A percentile compares a stretch with the other conserved stretches of the same genome.
These are phyloP conservation scores for Drosophila sproati DNA, from an alignment of 1,140 invertebrate genomes.

Conservation along the genomic window DNA sequence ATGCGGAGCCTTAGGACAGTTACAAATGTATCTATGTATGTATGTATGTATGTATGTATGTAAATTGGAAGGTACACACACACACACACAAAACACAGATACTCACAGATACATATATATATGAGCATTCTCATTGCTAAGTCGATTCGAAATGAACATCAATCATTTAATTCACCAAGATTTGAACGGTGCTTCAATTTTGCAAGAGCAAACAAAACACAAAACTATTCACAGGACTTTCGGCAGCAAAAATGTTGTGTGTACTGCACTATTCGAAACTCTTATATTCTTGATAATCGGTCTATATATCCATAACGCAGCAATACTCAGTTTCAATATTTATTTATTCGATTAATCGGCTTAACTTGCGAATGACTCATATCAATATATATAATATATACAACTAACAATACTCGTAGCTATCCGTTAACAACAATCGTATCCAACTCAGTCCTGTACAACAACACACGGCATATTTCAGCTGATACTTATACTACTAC, in stretches of 20 bases:
- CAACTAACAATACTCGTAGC: slow-evolving; percentile 30
- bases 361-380: slow-evolving; percentile 79
- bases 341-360: slow-evolving; percentile 59
- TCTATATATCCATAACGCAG: no score
- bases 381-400: slow-evolving; percentile 59
- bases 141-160: slow-evolving; percentile 64
- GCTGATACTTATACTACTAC: background rate
- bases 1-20: background rate
- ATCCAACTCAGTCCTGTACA: slow-evolving; percentile 6
- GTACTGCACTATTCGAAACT: background rate
- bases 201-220: slow-evolving; percentile 18
- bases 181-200: slow-evolving; percentile 48
- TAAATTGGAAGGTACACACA: slow-evolving; percentile 14
- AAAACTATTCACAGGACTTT: slow-evolving; percentile 47
- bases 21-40: slow-evolving; percentile 11
- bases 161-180: slow-evolving; percentile 47
- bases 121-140: slow-evolving; percentile 81
- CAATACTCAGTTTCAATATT: slow-evolving; percentile 4
- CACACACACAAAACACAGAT: slow-evolving; percentile 47
- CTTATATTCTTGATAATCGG: background rate
- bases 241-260: slow-evolving; percentile 5
- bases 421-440: slow-evolving; percentile 16
- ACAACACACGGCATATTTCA: slow-evolving; percentile 33
- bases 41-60: slow-evolving; percentile 12
- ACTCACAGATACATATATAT: slow-evolving; percentile 49